A percentile compares a stretch with the other conserved stretches of the same genome.
Conservation (phyloP, 2,888 invertebrate genomes). For the Halictus ligatus region DNA sequence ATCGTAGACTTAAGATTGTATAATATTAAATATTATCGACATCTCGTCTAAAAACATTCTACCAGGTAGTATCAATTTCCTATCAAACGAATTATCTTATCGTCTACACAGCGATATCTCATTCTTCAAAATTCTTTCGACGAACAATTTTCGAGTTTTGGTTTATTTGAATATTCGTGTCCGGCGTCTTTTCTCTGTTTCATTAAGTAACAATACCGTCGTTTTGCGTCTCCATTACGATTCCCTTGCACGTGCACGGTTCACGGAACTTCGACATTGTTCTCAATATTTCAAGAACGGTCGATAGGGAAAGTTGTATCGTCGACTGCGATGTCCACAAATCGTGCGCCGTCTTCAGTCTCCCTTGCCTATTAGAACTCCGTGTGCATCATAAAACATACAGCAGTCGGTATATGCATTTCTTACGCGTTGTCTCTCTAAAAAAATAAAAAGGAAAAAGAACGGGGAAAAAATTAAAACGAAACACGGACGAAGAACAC, state of each 20-base stretch:
- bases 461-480: not conserved
- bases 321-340: conserved; percentile 39
- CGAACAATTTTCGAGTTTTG: not conserved
- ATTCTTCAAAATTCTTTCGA: not conserved
- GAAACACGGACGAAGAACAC: not conserved
- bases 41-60: not conserved
- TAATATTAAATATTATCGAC: not conserved
- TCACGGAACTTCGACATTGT: conserved; percentile 42
- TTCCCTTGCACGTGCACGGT: conserved; percentile 11
- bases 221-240: conserved; percentile 3
- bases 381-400: not conserved
- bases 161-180: not conserved
- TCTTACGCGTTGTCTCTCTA: not conserved
- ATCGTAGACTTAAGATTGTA: not conserved
- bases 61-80: not conserved
- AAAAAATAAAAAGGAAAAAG: not conserved
- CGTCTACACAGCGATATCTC: not conserved
- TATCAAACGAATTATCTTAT: not conserved
- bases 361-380: conserved; percentile 5
- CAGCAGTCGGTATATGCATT: not conserved
- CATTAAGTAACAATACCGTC: not conserved
- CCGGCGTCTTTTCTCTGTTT: too few species aligned
- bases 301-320: conserved; percentile 61
- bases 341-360: conserved; percentile 13
- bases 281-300: conserved; percentile 67